These are phyloP conservation scores for Coreius guichenoti DNA, from an alignment of 2,797 vertebrate genomes.

Conservation along the genomic window DNA sequence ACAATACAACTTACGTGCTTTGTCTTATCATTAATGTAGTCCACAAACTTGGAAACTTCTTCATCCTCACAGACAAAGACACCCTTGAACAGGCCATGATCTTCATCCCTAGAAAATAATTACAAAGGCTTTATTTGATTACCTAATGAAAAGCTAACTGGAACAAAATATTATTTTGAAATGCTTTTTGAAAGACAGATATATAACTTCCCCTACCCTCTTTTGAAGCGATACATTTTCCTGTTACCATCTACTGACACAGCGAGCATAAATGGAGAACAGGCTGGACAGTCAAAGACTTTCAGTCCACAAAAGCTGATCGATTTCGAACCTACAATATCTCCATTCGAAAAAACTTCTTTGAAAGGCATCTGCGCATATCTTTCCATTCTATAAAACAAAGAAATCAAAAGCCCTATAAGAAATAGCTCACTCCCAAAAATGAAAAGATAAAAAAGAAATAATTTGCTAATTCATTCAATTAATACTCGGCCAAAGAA, in stretches of 20 bases:
- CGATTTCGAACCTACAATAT: neutral
- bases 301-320: slow-evolving; percentile 15
- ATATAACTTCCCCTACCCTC: neutral
- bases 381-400: neutral
- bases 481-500: slow-evolving; percentile 1
- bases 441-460: neutral
- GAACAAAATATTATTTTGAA: neutral
- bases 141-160: neutral
- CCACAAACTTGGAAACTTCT: neutral
- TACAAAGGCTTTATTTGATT: neutral
- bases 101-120: neutral
- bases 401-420: neutral
- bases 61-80: slow-evolving; percentile 20
- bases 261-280: neutral
- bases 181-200: neutral
- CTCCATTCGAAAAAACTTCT: neutral
- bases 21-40: neutral
- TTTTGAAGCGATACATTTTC: slow-evolving; percentile 3
- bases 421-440: neutral
- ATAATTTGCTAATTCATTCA: neutral
- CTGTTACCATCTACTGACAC: neutral
- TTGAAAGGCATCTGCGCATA: neutral
- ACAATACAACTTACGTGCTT: too few relatives aligned
- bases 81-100: neutral
- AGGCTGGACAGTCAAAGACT: slow-evolving; percentile 17